A percentile compares a stretch with the other conserved stretches of the same genome.
These are phyloP conservation scores for Spodoptera litura DNA, from an alignment of 1,140 invertebrate genomes.

Conservation along the genomic window DNA sequence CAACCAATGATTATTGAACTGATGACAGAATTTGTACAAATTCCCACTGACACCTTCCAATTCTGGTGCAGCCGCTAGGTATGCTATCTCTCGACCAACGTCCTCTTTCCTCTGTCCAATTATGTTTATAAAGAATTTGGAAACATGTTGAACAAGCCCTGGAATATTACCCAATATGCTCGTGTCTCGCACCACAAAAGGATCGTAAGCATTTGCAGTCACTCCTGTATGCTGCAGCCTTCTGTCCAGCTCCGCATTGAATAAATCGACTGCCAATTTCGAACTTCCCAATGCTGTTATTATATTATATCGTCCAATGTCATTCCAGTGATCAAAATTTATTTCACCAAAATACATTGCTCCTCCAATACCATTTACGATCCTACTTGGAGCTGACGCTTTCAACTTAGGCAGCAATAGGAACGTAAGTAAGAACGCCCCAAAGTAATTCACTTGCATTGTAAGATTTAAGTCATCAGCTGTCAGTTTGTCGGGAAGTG, in stretches of 20 bases:
- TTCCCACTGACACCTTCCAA: slow-evolving; percentile 71
- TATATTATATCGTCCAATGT: slow-evolving; percentile 82
- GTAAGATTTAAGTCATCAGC: slow-evolving; percentile 90
- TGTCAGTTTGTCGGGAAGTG: slow-evolving; percentile 73
- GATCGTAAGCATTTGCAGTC: slow-evolving; percentile 87
- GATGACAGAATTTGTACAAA: slow-evolving; percentile 78
- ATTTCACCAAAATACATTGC: slow-evolving; percentile 88
- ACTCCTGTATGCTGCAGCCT: slow-evolving; percentile 87
- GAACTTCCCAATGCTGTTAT: slow-evolving; percentile 84
- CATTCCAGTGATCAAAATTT: slow-evolving; percentile 88
- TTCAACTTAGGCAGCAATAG: slow-evolving; percentile 89
- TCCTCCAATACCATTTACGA: slow-evolving; percentile 90
- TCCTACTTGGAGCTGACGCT: slow-evolving; percentile 87
- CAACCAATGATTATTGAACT: slow-evolving; percentile 74
- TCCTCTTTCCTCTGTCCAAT: slow-evolving; percentile 74
- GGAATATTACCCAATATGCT: slow-evolving; percentile 69
- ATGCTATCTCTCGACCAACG: slow-evolving; percentile 69
- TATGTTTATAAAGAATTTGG: slow-evolving; percentile 66
- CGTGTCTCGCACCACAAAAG: slow-evolving; percentile 85
- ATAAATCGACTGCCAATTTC: slow-evolving; percentile 90
- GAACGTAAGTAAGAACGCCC: slow-evolving; percentile 91
- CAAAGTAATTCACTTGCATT: slow-evolving; percentile 89
- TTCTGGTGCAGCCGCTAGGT: slow-evolving; percentile 67
- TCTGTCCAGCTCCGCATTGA: slow-evolving; percentile 88
- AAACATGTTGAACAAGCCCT: slow-evolving; percentile 58